Base-by-base conservation (phyloP, 2,113 vertebrate species). In the Oryzias melastigma region DNA sequence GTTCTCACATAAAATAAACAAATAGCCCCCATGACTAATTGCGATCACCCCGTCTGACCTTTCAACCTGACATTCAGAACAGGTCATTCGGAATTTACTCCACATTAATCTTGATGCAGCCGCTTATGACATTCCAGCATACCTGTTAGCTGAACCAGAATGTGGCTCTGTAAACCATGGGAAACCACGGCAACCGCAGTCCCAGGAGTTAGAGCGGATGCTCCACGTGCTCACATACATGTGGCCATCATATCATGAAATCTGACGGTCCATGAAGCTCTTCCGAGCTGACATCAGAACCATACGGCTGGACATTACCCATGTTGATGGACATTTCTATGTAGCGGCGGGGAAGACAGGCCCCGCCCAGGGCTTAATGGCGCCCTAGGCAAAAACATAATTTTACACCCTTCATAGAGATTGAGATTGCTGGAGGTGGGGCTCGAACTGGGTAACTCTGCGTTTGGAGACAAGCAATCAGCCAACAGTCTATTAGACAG, bases 121-220 rank as follows among this genome's bases (percentile, higher is more conserved):
- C 53, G 27, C 7, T 43, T 19, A 58, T 60, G 46, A 58, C 53
- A 60, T 25, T 68, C 43, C 47, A 44, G 18, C 57, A 58, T 46
- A 65, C 50, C 57, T 47, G 53, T 62, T 84, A 83, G 85, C 14
- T 71, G 62, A 70, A 73, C 60, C 86, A 81, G 68, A 59, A 71
- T 86, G 83, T 73, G 58, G 29, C 35, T 41, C 24, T 29, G 20
- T 22, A 62, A 76, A 50, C 14, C 65, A 62, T 55, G 44, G 53
- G 68, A 65, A 78, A 67, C 42, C 52, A 52, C 42, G 13, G 20
- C 48, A 63, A 83, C 62, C 47, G 27, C 48, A 73, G n/a, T 27
- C 43, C 43, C 43, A 44, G 43, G 20, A 49, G 61, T 49, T 49
- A 56, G 4, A 14, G 22, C 29, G 17, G 58, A 35, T 2, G 67